Evolutionary conservation across 2,113 vertebrate species (phyloP), one percentile per base, ranked within the genome.

Genomic region (Corythornis vintsioides): DNA sequence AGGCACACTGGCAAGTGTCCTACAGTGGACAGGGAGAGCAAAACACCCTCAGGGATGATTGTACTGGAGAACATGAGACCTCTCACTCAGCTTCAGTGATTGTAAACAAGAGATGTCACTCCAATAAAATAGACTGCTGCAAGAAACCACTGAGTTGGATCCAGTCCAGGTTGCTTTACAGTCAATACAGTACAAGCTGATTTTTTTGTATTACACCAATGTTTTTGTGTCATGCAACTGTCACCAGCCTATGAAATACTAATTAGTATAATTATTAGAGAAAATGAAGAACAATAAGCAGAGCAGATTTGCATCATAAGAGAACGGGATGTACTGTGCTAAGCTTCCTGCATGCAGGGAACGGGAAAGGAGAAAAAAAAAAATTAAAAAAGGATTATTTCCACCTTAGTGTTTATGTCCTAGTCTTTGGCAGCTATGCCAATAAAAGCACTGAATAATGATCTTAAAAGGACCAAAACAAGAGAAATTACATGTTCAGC

Each of bases 391-490:
- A 90, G 48, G 70, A 94, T 48, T 10, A 93, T 93, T 96, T 95
- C 83, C 86, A 93, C 38, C 28, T 90, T 95, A 94, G 91, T 97
- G 96, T 97, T 97, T 95, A 64, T 95, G 91, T 85, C 86, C 78
- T 93, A 86, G 60, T 92, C 85, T 94, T 96, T 92, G 93, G 96
- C 93, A 92, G 33, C 18, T 25, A 74, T 93, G 97, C 97, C 97
- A 98, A 94, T 90, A 96, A 97, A 97, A 98, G 94, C 97, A 98
- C 28, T 65, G 89, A 92, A 78, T 61, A 92, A 93, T 63, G 66
- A 91, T 79, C 83, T 64, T 72, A 79, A 90, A 92, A 95, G 76
- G 81, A 96, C 77, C 94, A 91, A 97, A 98, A 97, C 94, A 97
- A 83, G 43, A 85, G 81, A 93, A 96, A 78, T 89, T 73, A 94